Percentiles rank a stretch among this genome's conserved stretches.
Conservation (phyloP, 2,797 vertebrate genomes). For the Gallinago nigripennis region DNA sequence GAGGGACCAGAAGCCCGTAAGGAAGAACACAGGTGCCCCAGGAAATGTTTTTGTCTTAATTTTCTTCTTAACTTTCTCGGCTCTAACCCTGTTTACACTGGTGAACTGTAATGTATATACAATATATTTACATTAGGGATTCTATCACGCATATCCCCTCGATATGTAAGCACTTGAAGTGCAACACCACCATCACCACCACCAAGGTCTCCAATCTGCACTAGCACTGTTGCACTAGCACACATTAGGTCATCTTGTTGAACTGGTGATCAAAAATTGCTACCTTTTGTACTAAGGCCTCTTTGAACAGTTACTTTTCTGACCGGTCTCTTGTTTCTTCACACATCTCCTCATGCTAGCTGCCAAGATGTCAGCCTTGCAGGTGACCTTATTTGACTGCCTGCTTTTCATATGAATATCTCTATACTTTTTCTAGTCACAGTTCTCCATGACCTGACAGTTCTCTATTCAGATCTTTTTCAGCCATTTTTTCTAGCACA, state of each 20-base stretch:
- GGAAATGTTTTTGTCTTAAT: not conserved
- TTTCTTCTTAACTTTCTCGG: not conserved
- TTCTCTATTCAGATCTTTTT: not conserved
- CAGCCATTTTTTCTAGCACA: not conserved
- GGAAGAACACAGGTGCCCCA: not conserved
- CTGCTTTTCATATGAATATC: not conserved
- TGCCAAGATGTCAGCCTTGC: not conserved
- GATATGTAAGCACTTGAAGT: not conserved
- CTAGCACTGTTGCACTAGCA: not conserved
- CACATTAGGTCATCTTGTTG: not conserved
- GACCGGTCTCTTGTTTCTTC: not conserved
- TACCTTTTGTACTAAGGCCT: not conserved
- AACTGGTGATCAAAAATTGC: not conserved
- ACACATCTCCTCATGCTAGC: not conserved
- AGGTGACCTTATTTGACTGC: not conserved
- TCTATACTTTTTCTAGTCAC: not conserved
- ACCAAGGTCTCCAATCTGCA: not conserved
- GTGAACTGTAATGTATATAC: not conserved
- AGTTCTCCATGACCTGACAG: not conserved
- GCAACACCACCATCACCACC: not conserved
- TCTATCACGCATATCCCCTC: not conserved
- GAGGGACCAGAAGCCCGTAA: not conserved
- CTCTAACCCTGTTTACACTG: not conserved
- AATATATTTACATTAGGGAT: not conserved
- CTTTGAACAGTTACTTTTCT: not conserved